These are phyloP conservation scores for Amphimedon queenslandica DNA, from an alignment of 37 sponge, comb jelly and placozoan species.

Conservation along the genomic window DNA sequence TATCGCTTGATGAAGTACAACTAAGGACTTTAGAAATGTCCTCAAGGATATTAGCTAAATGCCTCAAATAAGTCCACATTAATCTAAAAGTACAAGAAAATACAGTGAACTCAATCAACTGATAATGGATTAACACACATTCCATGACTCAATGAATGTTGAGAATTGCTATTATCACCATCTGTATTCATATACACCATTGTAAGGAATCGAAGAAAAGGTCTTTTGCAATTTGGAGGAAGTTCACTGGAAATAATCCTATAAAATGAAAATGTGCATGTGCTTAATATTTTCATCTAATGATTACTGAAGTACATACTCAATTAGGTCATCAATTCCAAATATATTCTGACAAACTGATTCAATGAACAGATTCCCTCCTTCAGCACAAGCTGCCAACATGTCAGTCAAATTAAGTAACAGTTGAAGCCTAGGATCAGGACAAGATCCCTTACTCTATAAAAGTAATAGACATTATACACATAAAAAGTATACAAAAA, in stretches of 20 bases:
- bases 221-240: slow-evolving; percentile 37
- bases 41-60: neutral
- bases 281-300: no score
- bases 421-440: slow-evolving; percentile 17
- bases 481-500: no score
- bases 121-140: neutral
- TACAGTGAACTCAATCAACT: no score
- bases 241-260: slow-evolving; percentile 12
- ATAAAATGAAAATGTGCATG: no score
- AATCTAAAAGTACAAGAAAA: neutral
- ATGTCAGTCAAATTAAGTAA: slow-evolving; percentile 56
- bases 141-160: neutral
- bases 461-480: neutral
- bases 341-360: slow-evolving; percentile 77
- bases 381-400: slow-evolving; percentile 74
- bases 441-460: neutral
- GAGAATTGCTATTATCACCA: slow-evolving; percentile 13
- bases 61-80: neutral
- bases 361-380: slow-evolving; percentile 70
- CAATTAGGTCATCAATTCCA: slow-evolving; percentile 34
- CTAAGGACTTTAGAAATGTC: neutral
- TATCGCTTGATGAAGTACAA: no score
- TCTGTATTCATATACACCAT: slow-evolving; percentile 69
- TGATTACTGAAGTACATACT: no score
- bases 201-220: slow-evolving; percentile 65